A percentile compares a stretch with the other conserved stretches of the same genome.
Evolutionary conservation across 2,113 vertebrate species (phyloP).

Genomic region (Pteropus alecto): DNA sequence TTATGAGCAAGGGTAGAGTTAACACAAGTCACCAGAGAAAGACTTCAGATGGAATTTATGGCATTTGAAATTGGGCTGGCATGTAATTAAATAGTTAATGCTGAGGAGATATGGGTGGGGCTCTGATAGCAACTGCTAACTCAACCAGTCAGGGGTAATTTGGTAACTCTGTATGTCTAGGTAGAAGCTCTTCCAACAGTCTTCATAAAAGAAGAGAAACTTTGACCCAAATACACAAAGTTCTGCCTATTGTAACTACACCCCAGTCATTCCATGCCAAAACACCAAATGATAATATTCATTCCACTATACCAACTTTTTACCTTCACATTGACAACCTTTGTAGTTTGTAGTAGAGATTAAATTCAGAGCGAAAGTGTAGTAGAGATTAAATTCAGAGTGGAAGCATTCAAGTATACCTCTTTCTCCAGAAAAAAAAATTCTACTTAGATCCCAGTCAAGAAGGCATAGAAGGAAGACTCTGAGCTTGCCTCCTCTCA

Average conservation of each 20-base stretch:
- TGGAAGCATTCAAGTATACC: conserved; percentile 39
- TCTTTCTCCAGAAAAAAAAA: conserved; percentile 9
- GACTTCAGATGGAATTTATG: not conserved
- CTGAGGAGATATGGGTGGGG: not conserved
- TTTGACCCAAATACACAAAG: not conserved
- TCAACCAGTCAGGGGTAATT: not conserved
- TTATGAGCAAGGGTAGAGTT: not conserved
- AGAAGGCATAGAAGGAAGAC: too few relatives aligned
- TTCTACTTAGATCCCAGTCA: too few relatives aligned
- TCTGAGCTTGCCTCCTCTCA: too few relatives aligned
- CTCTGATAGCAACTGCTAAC: not conserved
- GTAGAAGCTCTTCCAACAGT: not conserved
- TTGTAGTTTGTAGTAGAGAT: conserved; percentile 19
- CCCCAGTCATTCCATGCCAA: not conserved
- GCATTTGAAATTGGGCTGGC: not conserved
- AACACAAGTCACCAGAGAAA: not conserved
- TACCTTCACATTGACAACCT: not conserved
- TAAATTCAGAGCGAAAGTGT: conserved; percentile 34
- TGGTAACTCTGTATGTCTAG: not conserved
- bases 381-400: conserved; percentile 37
- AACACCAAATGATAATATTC: not conserved
- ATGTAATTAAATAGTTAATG: not conserved
- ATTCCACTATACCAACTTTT: not conserved
- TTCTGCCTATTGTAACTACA: not conserved
- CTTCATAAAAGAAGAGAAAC: conserved; percentile 18